A percentile compares a stretch with the other conserved stretches of the same genome.
Conservation (phyloP, 37 sponge, comb jelly and placozoan genomes). For the Lycopodina hypogea region DNA sequence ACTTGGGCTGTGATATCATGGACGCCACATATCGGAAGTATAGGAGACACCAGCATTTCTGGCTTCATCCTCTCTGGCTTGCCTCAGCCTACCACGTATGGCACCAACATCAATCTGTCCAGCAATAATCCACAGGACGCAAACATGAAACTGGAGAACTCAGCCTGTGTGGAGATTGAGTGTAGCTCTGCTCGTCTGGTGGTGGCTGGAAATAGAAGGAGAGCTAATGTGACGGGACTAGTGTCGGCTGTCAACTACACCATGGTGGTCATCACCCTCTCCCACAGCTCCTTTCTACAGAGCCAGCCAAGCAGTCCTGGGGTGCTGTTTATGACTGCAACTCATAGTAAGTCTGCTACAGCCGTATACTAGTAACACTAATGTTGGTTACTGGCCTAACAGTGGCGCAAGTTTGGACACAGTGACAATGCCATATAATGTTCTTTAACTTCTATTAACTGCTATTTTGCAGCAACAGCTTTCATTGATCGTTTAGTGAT, state of each 20-base stretch:
- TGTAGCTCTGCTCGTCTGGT: neutral
- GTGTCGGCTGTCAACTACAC: slow-evolving; percentile 3
- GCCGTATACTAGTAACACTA: too few species aligned
- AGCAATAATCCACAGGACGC: neutral
- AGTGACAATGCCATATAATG: too few species aligned
- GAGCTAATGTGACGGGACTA: slow-evolving; percentile 14
- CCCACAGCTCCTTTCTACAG: slow-evolving; percentile 3
- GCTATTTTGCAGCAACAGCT: too few species aligned
- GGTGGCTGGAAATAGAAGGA: neutral
- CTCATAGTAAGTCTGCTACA: neutral
- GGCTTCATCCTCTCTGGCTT: neutral
- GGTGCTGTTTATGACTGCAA: slow-evolving; percentile 5
- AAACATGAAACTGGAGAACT: neutral
- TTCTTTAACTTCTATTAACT: too few species aligned
- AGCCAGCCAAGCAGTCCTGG: slow-evolving; percentile 6
- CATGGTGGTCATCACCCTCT: neutral
- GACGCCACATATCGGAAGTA: neutral
- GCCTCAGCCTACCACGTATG: neutral
- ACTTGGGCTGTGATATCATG: slow-evolving; percentile 15
- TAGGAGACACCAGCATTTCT: neutral
- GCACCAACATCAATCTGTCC: neutral
- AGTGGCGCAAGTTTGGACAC: too few species aligned
- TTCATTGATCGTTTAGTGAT: too few species aligned
- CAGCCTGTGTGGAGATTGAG: slow-evolving; percentile 19
- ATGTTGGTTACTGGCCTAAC: too few species aligned